Conservation (phyloP, 2,888 invertebrate genomes). For the Troides aeacus region DNA sequence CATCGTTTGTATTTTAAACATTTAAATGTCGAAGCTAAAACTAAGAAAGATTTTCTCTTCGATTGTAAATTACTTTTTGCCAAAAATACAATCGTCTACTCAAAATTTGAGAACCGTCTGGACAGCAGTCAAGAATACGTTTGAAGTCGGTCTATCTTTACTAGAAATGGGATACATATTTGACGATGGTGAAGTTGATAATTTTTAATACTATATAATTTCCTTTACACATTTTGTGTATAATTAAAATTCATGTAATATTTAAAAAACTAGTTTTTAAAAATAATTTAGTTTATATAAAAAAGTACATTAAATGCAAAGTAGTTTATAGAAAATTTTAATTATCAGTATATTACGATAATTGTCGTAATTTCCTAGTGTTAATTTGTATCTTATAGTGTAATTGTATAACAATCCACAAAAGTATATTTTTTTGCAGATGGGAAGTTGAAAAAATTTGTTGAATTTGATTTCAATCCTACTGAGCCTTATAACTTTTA, state of each 20-base stretch:
- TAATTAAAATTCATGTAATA: too few relatives aligned
- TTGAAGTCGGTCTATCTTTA: constrained; percentile 52
- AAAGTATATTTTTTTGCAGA: constrained; percentile 56
- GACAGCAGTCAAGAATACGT: constrained; percentile 3
- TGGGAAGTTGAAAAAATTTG: constrained; percentile 82
- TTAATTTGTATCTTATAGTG: neutral
- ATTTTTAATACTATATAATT: too few relatives aligned
- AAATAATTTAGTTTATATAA: too few relatives aligned
- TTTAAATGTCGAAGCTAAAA: constrained; percentile 10
- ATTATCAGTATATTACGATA: neutral
- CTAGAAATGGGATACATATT: constrained; percentile 80
- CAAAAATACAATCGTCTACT: neutral
- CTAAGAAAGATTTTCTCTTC: constrained; percentile 15
- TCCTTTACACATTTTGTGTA: too few relatives aligned
- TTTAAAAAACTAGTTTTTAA: too few relatives aligned
- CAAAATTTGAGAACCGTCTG: constrained; percentile 1
- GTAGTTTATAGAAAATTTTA: neutral
- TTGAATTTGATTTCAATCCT: constrained; percentile 67
- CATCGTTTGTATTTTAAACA: constrained; percentile 8
- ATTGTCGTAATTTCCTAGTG: neutral
- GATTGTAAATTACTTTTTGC: constrained; percentile 6
- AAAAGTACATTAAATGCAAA: neutral
- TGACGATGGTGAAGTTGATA: constrained; percentile 66
- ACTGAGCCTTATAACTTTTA: constrained; percentile 83
- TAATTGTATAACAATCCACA: neutral